Percentiles rank a stretch among this genome's conserved stretches.
These are phyloP conservation scores for Nestor notabilis DNA, from an alignment of 2,113 vertebrate species.

Conservation along the genomic window DNA sequence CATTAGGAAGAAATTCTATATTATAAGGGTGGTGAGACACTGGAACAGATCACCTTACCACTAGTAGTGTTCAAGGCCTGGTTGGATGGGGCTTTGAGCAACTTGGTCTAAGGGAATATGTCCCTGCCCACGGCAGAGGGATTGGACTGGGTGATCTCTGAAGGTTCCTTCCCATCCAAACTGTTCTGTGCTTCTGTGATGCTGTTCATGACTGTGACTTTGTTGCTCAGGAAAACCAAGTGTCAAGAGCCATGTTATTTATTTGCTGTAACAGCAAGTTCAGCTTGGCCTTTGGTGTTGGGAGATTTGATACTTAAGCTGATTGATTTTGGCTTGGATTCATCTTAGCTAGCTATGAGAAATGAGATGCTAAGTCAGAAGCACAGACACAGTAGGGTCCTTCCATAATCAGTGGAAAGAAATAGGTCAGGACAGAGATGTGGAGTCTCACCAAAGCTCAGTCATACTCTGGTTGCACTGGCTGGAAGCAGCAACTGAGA, in stretches of 20 bases:
- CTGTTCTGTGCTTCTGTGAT: neutral
- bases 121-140: no score
- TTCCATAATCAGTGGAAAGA: neutral
- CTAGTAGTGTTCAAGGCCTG: neutral
- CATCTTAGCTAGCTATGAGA: neutral
- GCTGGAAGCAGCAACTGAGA: neutral
- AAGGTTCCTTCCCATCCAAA: neutral
- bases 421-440: neutral
- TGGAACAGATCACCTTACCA: neutral
- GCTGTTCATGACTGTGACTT: neutral
- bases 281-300: neutral
- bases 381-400: neutral
- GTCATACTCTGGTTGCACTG: accelerated
- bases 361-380: neutral
- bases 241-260: neutral
- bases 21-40: neutral
- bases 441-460: neutral
- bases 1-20: neutral
- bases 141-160: neutral
- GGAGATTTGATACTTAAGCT: neutral
- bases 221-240: neutral
- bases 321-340: neutral
- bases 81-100: neutral
- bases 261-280: neutral
- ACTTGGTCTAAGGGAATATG: no score